Evolutionary conservation across 2,888 invertebrate species (phyloP).

Genomic region (Micoletzkya japonica): DNA sequence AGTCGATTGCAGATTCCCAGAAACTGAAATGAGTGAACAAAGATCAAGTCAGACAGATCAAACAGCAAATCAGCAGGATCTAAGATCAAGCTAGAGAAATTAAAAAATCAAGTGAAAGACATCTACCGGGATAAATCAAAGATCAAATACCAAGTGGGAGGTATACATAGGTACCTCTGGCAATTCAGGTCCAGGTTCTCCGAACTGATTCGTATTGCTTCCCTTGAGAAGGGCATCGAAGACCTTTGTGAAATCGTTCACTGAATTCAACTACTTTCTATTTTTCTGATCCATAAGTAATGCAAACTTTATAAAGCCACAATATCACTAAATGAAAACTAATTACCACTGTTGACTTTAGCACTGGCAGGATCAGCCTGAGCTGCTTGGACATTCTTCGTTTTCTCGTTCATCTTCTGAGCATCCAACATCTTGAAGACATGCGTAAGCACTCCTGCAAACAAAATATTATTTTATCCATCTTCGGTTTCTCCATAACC

Average conservation of each 20-base stretch:
- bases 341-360: slow-evolving; percentile 12
- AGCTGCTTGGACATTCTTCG: slow-evolving; percentile 24
- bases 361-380: slow-evolving; percentile 29
- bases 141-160: neutral
- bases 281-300: neutral
- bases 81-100: neutral
- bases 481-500: neutral
- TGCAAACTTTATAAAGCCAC: neutral
- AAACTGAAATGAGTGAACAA: slow-evolving; percentile 34
- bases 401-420: slow-evolving; percentile 43
- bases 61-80: neutral
- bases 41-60: neutral
- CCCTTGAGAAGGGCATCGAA: slow-evolving; percentile 51
- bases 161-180: slow-evolving; percentile 39
- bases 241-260: slow-evolving; percentile 54
- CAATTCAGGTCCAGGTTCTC: slow-evolving; percentile 57
- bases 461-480: neutral
- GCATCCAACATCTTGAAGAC: slow-evolving; percentile 60
- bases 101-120: neutral
- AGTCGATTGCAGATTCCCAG: slow-evolving; percentile 60
- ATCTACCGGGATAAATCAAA: neutral
- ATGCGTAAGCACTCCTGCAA: slow-evolving; percentile 52
- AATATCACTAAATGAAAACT: neutral
- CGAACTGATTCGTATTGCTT: slow-evolving; percentile 55
- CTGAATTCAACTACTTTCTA: slow-evolving; percentile 4